Base-by-base conservation (phyloP, 2,888 invertebrate genomes). In the Agrotis ipsilon region DNA sequence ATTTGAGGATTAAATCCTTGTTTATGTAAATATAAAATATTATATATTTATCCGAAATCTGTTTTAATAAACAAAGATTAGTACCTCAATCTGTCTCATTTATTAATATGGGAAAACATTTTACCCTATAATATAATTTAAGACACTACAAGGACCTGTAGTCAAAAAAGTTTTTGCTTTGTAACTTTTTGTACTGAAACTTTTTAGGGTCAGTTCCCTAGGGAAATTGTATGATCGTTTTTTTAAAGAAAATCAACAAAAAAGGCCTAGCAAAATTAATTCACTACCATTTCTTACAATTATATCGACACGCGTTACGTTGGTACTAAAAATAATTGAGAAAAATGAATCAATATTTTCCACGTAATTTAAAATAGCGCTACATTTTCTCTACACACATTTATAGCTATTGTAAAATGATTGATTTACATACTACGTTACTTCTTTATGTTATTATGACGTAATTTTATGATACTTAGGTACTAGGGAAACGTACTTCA, bases 391-490 rank as follows among this genome's bases (percentile, higher is more conserved):
- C 43, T 49, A 61, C 51, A 39, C 11, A 58, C 49, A 51, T 46
- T 75, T 78, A 78, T 77, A 48, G 62, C 54, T 70, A 66, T 78
- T 81, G 71, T 78, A 71, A 78, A 70, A 63, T 70, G 19, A 77
- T 66, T 81, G 65, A 78, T 81, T 81, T 78, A 61, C 70, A 62
- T 57, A 21, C 60, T 75, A 68, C n/a, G 46, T 32, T 78, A 68
- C 76, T 68, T 64, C 49, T 69, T 65, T 68, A 54, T 77, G 52
- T 54, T 74, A 78, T 68, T 81, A 32, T 78, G 49, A 76, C 65
- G 81, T 69, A 1, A 66, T 59, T 77, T 81, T 71, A 76, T 75
- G 21, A 19, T 49, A 16, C n/a, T 51, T 51, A 54, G 16, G 52
- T 64, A 67, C 46, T 13, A 57, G 52, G 19, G 54, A 74, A 63